These are phyloP conservation scores for Cephus cinctus DNA, from an alignment of 1,140 invertebrate genomes.

Conservation along the genomic window DNA sequence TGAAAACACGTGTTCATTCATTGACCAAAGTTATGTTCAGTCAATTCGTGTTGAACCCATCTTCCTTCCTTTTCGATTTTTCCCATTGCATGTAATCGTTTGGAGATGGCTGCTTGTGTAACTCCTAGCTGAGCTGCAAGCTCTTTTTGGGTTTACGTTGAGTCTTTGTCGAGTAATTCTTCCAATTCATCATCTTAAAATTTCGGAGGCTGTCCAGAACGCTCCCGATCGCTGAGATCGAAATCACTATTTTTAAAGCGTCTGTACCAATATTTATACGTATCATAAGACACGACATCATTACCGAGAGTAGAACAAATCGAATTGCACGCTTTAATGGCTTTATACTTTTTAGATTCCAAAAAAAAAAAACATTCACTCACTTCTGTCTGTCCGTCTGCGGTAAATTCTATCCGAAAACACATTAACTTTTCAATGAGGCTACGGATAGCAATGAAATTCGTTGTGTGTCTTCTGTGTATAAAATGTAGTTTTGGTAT, in stretches of 20 bases:
- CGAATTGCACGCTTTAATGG: neutral
- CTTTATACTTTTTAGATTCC: neutral
- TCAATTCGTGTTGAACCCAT: conserved; percentile 25
- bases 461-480: no score
- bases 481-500: no score
- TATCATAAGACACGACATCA: neutral
- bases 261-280: neutral
- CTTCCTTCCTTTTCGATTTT: conserved; percentile 26
- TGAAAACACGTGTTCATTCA: neutral
- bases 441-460: no score
- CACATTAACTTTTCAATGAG: neutral
- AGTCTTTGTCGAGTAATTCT: conserved; percentile 17
- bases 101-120: conserved; percentile 13
- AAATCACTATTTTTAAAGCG: conserved; percentile 17
- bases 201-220: conserved; percentile 1
- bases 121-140: conserved; percentile 8
- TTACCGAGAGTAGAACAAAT: neutral
- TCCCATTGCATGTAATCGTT: conserved; percentile 17
- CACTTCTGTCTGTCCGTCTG: neutral
- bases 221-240: conserved; percentile 15
- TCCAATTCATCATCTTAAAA: conserved; percentile 12
- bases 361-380: neutral
- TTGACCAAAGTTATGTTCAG: neutral
- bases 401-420: neutral
- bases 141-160: conserved; percentile 15